phyloP scores from a whole-genome alignment of 2,888 invertebrate species.

The Alloplasta piceator region DNA sequence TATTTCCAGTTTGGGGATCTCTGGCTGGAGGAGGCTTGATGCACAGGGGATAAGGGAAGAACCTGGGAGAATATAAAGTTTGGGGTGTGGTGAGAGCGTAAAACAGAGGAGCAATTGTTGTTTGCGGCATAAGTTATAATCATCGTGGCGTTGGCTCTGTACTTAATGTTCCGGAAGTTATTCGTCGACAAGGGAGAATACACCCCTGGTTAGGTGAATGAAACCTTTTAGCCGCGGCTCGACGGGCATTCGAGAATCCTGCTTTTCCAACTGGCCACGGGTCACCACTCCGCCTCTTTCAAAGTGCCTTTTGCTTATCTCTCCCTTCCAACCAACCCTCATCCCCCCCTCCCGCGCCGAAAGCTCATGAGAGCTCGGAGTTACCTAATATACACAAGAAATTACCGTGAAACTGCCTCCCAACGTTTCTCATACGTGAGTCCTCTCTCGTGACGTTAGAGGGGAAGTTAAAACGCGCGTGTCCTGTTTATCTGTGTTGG shows the following conservation, averaged over 20 bases:
- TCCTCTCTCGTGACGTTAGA: slow-evolving; percentile 26
- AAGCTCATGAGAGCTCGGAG: slow-evolving; percentile 46
- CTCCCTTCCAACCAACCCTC: slow-evolving; percentile 12
- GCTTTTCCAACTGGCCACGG: slow-evolving; percentile 67
- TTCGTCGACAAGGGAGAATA: slow-evolving; percentile 18
- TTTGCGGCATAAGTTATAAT: too few species aligned
- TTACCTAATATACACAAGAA: slow-evolving; percentile 39
- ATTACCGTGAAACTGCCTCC: slow-evolving; percentile 51
- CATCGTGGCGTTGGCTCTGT: neutral
- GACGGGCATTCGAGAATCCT: slow-evolving; percentile 49
- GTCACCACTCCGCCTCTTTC: slow-evolving; percentile 45
- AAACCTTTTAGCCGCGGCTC: slow-evolving; percentile 62
- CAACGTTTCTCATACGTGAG: slow-evolving; percentile 27
- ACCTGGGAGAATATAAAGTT: neutral
- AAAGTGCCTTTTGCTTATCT: slow-evolving; percentile 49
- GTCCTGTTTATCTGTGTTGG: slow-evolving; percentile 12
- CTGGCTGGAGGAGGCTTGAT: too few species aligned
- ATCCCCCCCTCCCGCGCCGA: neutral
- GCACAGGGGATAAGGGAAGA: neutral
- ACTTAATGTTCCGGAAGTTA: slow-evolving; percentile 58
- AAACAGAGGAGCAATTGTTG: too few species aligned
- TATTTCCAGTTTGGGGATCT: too few species aligned
- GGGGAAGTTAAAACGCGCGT: slow-evolving; percentile 36
- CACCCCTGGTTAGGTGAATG: slow-evolving; percentile 36
- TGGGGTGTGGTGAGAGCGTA: neutral